A percentile compares a stretch with the other conserved stretches of the same genome.
Conservation (phyloP, 2,113 vertebrate species). For the Colaptes auratus region DNA sequence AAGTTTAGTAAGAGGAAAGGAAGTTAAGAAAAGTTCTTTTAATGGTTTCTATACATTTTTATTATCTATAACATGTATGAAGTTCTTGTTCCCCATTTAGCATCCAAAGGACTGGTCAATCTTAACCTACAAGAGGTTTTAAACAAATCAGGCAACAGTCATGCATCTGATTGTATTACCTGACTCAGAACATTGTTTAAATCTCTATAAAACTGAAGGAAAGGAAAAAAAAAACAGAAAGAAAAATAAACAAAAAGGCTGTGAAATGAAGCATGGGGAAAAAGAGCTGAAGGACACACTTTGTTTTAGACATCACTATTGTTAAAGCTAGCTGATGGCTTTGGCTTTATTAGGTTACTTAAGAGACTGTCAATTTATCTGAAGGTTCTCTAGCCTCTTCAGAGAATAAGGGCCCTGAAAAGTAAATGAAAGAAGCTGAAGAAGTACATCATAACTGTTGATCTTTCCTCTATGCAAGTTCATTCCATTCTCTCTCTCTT, state of each 20-base stretch:
- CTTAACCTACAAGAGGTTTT: background rate
- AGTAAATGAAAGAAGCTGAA: background rate
- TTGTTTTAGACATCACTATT: background rate
- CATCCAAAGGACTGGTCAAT: background rate
- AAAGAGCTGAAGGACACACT: background rate
- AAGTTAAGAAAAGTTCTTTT: background rate
- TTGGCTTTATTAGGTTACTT: background rate
- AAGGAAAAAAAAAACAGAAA: too few relatives aligned
- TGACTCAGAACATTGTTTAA: background rate
- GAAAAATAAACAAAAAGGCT: background rate
- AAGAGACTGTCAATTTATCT: background rate
- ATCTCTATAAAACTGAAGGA: background rate
- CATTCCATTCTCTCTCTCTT: constrained; percentile 2
- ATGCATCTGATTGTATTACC: background rate
- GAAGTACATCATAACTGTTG: background rate
- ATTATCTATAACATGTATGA: background rate
- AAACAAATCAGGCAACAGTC: background rate
- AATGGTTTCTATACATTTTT: background rate
- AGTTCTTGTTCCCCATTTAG: background rate
- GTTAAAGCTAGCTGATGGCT: background rate
- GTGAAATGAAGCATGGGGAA: background rate
- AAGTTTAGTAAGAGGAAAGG: background rate
- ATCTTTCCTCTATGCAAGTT: background rate
- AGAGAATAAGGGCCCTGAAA: background rate
- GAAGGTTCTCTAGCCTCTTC: background rate